These are phyloP conservation scores for Motacilla tschutschensis DNA, from an alignment of 2,113 vertebrate genomes.

Conservation along the genomic window DNA sequence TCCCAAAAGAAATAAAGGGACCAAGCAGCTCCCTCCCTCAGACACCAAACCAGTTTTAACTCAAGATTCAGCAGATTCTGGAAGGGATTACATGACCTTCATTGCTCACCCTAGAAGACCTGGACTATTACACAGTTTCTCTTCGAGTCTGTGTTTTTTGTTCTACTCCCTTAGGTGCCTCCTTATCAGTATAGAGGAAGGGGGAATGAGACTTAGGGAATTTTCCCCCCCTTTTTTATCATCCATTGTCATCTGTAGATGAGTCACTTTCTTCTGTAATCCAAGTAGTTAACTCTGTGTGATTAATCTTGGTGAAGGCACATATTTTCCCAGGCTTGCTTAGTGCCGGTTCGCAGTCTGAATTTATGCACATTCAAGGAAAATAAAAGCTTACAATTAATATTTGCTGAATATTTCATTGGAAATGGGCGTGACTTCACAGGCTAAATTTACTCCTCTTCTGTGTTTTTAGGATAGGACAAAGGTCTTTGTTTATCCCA, in stretches of 20 bases:
- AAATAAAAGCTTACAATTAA: neutral
- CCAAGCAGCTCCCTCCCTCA: neutral
- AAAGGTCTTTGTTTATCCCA: neutral
- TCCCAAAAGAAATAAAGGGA: neutral
- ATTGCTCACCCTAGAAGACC: neutral
- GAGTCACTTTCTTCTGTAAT: slow-evolving; percentile 23
- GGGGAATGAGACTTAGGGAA: neutral
- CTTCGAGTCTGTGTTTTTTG: neutral
- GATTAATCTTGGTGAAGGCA: neutral
- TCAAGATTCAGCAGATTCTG: neutral
- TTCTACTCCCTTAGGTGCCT: neutral
- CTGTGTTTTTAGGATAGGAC: neutral
- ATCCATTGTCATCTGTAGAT: neutral
- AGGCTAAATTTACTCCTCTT: neutral
- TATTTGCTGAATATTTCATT: neutral
- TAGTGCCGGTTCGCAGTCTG: neutral
- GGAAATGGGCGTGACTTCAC: neutral
- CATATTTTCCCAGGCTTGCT: neutral
- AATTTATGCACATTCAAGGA: neutral
- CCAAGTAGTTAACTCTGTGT: neutral
- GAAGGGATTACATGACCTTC: neutral
- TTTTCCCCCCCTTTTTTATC: neutral
- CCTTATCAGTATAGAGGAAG: neutral
- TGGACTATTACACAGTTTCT: neutral
- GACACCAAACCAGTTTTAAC: neutral